Base-by-base conservation (phyloP, 1,140 invertebrate species). In the Eupristina koningsbergeri region DNA sequence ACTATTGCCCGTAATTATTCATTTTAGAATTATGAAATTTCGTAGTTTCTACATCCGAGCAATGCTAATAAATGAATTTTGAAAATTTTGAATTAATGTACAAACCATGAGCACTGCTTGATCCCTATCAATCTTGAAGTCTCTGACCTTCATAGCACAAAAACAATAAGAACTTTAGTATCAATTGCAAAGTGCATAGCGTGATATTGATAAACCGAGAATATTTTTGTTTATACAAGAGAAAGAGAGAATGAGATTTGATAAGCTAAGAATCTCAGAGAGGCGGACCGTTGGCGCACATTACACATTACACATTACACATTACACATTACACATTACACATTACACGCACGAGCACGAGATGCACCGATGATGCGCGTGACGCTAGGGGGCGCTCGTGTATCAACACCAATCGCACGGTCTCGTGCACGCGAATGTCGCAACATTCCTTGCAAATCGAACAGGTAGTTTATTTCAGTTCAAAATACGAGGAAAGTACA, bases 61-160 rank as follows among this genome's bases (percentile, higher is more conserved):
- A 26, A 2, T 26, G 22, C 19, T 53, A 61, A 61, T 36, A 58
- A 75, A 31, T 34, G 47, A 31, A 31, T 53, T 75, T 53, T 9
- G 26, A 22, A 61, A 53, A 76, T 58, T 76, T 76, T 50, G 74
- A 45, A 47, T 50, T 15, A 74, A 74, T 22, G 31, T 39, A n/a
- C 13, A 69, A 39, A 15, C 9, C 9, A 34, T 34, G 34, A 8
- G 6, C 45, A n/a, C n/a, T n/a, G n/a, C n/a, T n/a, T n/a, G n/a
- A n/a, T n/a, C 78, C 17, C 53, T 81, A 73, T 81, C 79, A 34
- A 8, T 26, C 5, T n/a, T 81, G 47, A 26, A 81, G 80, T 74
- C 69, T 45, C 69, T 50, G 26, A 74, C 36, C 67, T 71, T 36
- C 53, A 58, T 50, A 81, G 36, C 45, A 36, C 39, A 71, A 31